Conservation (phyloP, 2,113 vertebrate species). For the Oreocharis arfaki region DNA sequence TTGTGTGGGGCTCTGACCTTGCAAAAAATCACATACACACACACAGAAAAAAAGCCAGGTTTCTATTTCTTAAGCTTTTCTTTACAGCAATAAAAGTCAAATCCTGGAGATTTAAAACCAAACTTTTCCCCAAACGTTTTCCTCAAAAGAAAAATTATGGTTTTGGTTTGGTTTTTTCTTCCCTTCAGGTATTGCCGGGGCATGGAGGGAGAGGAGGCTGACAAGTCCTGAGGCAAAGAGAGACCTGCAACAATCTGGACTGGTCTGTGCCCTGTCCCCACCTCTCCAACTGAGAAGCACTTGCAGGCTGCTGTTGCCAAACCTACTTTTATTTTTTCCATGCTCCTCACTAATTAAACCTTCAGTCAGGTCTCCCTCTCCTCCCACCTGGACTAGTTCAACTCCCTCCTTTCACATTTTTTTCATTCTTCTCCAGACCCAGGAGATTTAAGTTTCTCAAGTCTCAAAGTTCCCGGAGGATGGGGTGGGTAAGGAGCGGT, state of each 20-base stretch:
- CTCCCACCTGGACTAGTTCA: conserved; percentile 29
- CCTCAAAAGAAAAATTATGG: background rate
- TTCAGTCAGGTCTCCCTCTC: conserved; percentile 30
- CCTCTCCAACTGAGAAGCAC: background rate
- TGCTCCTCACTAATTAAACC: conserved; percentile 32
- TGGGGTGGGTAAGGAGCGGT: background rate
- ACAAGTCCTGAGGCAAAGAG: background rate
- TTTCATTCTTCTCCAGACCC: background rate
- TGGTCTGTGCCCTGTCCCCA: background rate
- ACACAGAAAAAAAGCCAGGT: background rate
- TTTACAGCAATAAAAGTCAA: background rate
- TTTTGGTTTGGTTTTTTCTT: background rate
- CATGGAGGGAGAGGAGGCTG: background rate
- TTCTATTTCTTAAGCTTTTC: background rate
- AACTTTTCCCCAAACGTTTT: background rate
- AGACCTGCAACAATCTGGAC: background rate
- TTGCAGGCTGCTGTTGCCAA: background rate
- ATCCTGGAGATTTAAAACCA: background rate
- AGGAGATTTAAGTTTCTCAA: background rate
- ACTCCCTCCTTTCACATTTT: background rate
- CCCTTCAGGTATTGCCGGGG: background rate
- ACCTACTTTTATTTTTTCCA: background rate
- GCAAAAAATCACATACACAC: background rate
- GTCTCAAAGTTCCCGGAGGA: background rate
- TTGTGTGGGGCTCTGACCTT: background rate